Evolutionary conservation across 2,113 vertebrate genomes (phyloP), one percentile per base, ranked within the genome.

Genomic region (Diadophis punctatus): DNA sequence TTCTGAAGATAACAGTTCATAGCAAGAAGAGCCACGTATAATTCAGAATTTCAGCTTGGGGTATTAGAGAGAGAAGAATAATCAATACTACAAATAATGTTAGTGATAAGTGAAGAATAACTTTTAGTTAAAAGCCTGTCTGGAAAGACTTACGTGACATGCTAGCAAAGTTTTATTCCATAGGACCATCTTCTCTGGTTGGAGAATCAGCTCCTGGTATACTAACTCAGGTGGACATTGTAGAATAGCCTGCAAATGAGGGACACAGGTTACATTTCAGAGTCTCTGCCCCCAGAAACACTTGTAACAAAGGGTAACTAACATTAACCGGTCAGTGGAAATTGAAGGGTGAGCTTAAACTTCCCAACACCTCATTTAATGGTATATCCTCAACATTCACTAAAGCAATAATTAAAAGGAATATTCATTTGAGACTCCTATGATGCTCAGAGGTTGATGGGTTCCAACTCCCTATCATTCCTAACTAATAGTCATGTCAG

Each of bases 201-300:
- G 99, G 43, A 99, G 96, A 94, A 99, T 99, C 92, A 99, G 98
- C 92, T 99, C 99, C 97, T 99, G 99, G 96, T 99, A 99, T 68
- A 99, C 98, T 0, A 97, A 97, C 97, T 99, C 99, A 2, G 99
- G 98, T 0, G 98, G 94, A 95, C 99, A 99, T 97, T 99, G 98
- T 97, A 99, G 97, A 30, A 99, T 97, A 48, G 98, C 98, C 99
- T 99, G 95, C 84, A 90, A 89, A 90, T 30, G 49, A 92, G 93
- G 94, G 1, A 94, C 93, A 94, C 12, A 91, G 90, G 39, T 68
- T 85, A 80, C 0, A 16, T 2, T 68, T 90, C 30, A 7, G 0
- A 90, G 4, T 5, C 74, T 46, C 43, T 49, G 8, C 39, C 23
- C 7, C 22, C 1, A 16, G 43, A 86, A 88, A 60, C 27, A 20